Conservation (phyloP, 92 coral and sea anemone species). For the Bergia puertoricense region DNA sequence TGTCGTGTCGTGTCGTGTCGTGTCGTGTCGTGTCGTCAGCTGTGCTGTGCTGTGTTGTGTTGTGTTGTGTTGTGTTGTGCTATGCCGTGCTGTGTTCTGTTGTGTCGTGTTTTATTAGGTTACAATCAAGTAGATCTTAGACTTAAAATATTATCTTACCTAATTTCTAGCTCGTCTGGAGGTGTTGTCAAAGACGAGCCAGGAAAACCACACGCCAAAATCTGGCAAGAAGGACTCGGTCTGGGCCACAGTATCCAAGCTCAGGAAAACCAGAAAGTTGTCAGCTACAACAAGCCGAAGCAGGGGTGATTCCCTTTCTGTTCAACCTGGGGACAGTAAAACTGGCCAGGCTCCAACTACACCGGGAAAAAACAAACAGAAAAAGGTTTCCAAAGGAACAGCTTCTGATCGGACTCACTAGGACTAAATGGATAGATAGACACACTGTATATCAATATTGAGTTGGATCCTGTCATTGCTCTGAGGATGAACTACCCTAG, state of each 20-base stretch:
- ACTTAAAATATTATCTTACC: background rate
- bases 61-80: too few relatives aligned
- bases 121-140: background rate
- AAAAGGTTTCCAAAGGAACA: background rate
- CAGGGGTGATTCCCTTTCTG: conserved; percentile 58
- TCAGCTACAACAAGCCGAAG: conserved; percentile 71
- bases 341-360: conserved; percentile 53
- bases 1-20: too few relatives aligned
- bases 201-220: conserved; percentile 60
- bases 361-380: conserved; percentile 48
- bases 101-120: background rate
- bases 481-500: too few relatives aligned
- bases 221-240: conserved; percentile 69
- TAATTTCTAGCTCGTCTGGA: conserved; percentile 69
- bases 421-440: background rate
- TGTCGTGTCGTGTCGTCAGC: too few relatives aligned
- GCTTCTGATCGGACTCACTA: background rate
- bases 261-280: conserved; percentile 42
- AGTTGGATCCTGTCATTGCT: too few relatives aligned
- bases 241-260: conserved; percentile 61
- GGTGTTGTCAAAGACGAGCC: conserved; percentile 60
- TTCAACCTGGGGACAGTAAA: conserved; percentile 50
- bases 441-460: too few relatives aligned
- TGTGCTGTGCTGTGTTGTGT: too few relatives aligned
- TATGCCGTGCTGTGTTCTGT: too few relatives aligned